phyloP scores from a whole-genome alignment of 2,888 invertebrate species.

The Acrobasis repandana region DNA sequence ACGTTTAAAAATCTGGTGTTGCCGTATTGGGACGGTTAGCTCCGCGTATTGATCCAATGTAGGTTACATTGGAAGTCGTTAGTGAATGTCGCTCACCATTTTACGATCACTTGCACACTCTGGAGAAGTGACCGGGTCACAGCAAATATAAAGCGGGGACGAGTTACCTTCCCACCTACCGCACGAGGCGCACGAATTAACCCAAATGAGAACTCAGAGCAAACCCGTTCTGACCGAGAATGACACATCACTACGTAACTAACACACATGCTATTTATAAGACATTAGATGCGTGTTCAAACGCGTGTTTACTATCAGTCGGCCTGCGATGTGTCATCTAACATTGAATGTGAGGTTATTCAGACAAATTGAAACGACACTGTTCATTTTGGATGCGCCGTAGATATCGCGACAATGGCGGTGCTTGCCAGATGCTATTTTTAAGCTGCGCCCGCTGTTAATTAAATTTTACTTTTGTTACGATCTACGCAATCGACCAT shows the following conservation, averaged over 20 bases:
- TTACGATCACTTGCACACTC: conserved; percentile 7
- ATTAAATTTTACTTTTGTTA: conserved; percentile 41
- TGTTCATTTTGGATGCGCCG: conserved; percentile 37
- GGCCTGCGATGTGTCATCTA: conserved; percentile 76
- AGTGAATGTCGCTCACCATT: conserved; percentile 62
- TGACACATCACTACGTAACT: conserved; percentile 76
- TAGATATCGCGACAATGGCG: conserved; percentile 34
- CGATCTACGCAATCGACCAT: conserved; percentile 1
- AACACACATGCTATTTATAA: conserved; percentile 72
- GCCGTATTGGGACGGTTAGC: conserved; percentile 48
- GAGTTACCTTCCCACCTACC: conserved; percentile 55
- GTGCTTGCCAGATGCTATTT: conserved; percentile 52
- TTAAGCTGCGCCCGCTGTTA: conserved; percentile 39
- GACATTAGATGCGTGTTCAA: conserved; percentile 66
- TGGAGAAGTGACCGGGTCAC: background rate
- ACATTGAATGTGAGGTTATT: conserved; percentile 70
- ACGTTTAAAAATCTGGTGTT: conserved; percentile 37
- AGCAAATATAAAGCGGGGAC: background rate
- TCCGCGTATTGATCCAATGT: conserved; percentile 39
- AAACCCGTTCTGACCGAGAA: conserved; percentile 48
- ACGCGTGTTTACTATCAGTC: conserved; percentile 74
- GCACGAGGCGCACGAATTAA: conserved; percentile 49
- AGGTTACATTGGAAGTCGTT: conserved; percentile 53
- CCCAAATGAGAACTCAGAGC: conserved; percentile 38
- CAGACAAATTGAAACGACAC: conserved; percentile 60